Evolutionary conservation across 1,140 invertebrate genomes (phyloP), one percentile per base, ranked within the genome.

Genomic region (Meloidogyne floridensis): DNA sequence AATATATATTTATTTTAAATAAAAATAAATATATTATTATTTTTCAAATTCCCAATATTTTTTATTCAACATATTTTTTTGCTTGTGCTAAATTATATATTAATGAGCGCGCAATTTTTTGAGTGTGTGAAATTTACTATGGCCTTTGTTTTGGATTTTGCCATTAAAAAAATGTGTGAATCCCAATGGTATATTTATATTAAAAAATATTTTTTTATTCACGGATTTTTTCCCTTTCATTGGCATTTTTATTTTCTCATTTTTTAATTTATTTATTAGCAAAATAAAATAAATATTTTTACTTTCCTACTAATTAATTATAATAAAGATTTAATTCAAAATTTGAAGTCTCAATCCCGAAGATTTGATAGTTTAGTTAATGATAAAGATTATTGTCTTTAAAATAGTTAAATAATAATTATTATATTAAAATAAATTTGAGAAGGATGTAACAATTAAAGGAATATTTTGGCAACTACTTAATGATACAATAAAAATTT

Each of bases 101-200:
- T 65, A 65, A 65, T 65, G 59, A 65, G 59, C 59, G 59, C 59
- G 59, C 59, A n/a, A 65, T 65, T 65, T 65, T 65, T 65, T 65
- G n/a, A 15, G 56, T 6, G 59, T 65, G 59, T 65, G 59, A 65
- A 65, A 65, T 65, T 65, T n/a, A 65, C 59, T n/a, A 65, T 65
- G n/a, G 15, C 59, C n/a, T 65, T 65, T 65, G 59, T 65, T 65
- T 59, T 59, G 11, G 13, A 13, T 59, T 59, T 59, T 65, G 15
- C 59, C 59, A 6, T n/a, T 4, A n/a, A 65, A 59, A 59, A 15
- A 15, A n/a, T 65, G n/a, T 65, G 59, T 65, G 59, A 65, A 65
- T 65, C 59, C 59, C 59, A 65, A 65, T 65, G 59, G 59, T n/a
- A 65, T 59, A 3, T 15, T 59, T 59, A 15, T 47, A 47, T 47